Base-by-base conservation (phyloP, 2,888 invertebrate genomes). In the Drosophila macrospina region DNA sequence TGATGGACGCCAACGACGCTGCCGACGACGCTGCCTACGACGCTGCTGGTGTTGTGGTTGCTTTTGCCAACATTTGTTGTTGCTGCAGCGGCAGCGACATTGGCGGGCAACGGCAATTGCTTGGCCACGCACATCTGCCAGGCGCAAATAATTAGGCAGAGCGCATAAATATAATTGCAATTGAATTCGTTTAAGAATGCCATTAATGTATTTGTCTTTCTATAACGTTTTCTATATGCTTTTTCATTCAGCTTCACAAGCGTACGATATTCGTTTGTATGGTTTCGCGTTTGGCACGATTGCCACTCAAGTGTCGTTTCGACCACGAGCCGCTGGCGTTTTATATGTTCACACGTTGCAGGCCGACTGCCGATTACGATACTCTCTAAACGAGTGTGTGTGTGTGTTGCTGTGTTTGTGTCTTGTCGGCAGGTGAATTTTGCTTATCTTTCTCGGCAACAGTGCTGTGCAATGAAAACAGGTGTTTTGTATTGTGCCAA, bases 21-120 rank as follows among this genome's bases (percentile, higher is more conserved):
- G 56, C 72, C 82, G 77, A 80, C 80, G 82, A 72, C 77, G 52
- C 41, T 72, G 55, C 70, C 10, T 5, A 5, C 8, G 34, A 5
- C 4, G 1, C n/a, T 11, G 10, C 10, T 55, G 42, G 10, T 34
- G 60, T 51, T 51, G 41, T 15, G 51, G 60, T 36, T 26, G 52
- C 10, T 56, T 42, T 32, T 63, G 50, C 26, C 34, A 30, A 42
- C 37, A 62, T 47, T 74, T 66, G 62, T 68, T 61, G 65, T 62
- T 59, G 72, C 56, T 50, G 80, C 73, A 50, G 52, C 69, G 20
- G 69, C 70, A 39, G 68, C 74, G 32, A 69, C 68, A 79, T 69
- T 78, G 69, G 78, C 78, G 68, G 80, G 72, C 64, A 82, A 60
- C 13, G 73, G 72, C 74, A 70, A 57, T 60, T 71, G 78, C 48